Evolutionary conservation across 2,113 vertebrate genomes (phyloP).

Genomic region (Carlito syrichta): DNA sequence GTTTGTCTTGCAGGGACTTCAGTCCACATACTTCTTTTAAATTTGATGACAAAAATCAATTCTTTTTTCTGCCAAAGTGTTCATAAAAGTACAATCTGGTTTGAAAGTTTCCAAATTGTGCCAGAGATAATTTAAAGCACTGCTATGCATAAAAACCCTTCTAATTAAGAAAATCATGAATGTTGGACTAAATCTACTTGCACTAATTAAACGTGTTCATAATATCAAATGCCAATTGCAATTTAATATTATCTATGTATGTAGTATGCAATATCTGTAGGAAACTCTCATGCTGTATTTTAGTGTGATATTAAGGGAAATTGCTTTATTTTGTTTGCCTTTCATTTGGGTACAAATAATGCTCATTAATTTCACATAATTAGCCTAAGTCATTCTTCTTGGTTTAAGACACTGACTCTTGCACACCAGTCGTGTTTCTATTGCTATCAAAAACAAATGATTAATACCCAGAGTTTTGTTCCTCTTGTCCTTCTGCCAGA

Average conservation of each 20-base stretch:
- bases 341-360: background rate
- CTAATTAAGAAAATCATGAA: background rate
- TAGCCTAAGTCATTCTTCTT: background rate
- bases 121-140: background rate
- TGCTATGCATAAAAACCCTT: background rate
- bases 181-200: background rate
- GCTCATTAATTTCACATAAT: background rate
- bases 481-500: background rate
- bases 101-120: constrained; percentile 34
- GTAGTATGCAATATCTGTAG: background rate
- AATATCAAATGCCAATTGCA: background rate
- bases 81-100: background rate
- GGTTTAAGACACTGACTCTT: background rate
- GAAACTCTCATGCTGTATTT: background rate
- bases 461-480: background rate
- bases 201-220: background rate
- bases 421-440: background rate
- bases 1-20: background rate
- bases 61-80: background rate
- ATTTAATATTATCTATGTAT: background rate
- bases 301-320: background rate
- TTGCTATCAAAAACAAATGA: background rate
- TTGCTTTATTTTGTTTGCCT: background rate
- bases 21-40: background rate
- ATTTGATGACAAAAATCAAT: background rate